A percentile compares a stretch with the other conserved stretches of the same genome.
These are phyloP conservation scores for Phalanger gymnotis DNA, from an alignment of 2,797 vertebrate genomes.

Conservation along the genomic window DNA sequence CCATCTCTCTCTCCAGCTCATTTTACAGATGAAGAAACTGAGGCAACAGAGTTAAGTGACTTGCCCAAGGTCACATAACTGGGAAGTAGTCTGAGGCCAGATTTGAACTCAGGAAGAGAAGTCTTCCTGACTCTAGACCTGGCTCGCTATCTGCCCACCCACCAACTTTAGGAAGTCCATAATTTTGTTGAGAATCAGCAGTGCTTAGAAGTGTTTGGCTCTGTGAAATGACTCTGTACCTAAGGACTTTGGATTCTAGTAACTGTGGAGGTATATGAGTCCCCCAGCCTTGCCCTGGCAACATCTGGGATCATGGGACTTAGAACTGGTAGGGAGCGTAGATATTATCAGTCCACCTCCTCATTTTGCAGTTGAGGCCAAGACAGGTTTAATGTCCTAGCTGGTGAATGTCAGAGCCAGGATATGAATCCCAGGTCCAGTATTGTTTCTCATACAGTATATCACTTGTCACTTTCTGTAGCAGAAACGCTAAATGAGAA, in stretches of 20 bases:
- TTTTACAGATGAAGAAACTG: not conserved
- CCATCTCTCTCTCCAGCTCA: not conserved
- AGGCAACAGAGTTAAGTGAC: not conserved
- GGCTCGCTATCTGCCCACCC: not conserved
- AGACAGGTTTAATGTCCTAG: not conserved
- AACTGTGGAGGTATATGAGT: not conserved
- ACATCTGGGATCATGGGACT: not conserved
- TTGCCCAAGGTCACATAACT: not conserved
- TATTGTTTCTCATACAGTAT: not conserved
- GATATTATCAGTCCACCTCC: not conserved
- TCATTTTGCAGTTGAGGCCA: not conserved
- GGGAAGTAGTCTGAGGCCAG: not conserved
- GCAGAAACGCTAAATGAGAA: not conserved
- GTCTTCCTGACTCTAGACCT: not conserved
- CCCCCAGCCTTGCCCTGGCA: not conserved
- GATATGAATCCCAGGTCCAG: not conserved
- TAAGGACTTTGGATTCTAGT: not conserved
- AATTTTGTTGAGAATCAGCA: not conserved
- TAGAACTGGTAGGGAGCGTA: not conserved
- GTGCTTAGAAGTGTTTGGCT: not conserved
- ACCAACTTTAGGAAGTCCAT: not conserved
- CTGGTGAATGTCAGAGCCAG: not conserved
- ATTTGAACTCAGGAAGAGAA: not conserved
- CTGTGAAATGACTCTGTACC: not conserved
- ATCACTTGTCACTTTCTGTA: not conserved